Conservation (phyloP, 2,888 invertebrate genomes). For the Gari tellinella region DNA sequence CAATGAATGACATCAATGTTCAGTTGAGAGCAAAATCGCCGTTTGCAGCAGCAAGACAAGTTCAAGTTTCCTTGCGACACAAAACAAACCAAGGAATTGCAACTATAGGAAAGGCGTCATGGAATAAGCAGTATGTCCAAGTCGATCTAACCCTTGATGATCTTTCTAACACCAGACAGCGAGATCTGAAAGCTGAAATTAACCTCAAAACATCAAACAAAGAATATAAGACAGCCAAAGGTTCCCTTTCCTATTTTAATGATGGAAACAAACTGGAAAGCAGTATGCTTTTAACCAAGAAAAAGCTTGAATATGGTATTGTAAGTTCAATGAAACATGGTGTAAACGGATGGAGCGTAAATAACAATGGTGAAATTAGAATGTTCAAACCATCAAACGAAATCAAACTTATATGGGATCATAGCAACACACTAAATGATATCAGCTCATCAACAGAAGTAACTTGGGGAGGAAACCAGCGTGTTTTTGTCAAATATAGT, state of each 20-base stretch:
- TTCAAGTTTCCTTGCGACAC: conserved; percentile 60
- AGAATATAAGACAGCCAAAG: conserved; percentile 32
- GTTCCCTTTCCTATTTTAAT: conserved; percentile 52
- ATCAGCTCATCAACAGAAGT: conserved; percentile 53
- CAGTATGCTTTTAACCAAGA: conserved; percentile 30
- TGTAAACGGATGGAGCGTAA: conserved; percentile 48
- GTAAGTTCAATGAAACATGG: conserved; percentile 60
- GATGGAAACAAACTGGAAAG: conserved; percentile 49
- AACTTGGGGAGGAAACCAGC: conserved; percentile 52
- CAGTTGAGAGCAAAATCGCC: conserved; percentile 65
- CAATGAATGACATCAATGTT: conserved; percentile 52
- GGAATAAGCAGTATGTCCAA: conserved; percentile 58
- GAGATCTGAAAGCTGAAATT: conserved; percentile 61
- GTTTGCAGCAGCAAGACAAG: conserved; percentile 53
- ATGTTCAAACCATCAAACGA: conserved; percentile 61
- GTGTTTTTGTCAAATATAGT: conserved; percentile 45
- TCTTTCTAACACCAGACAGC: conserved; percentile 37
- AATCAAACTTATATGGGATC: conserved; percentile 65
- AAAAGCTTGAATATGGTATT: conserved; percentile 51
- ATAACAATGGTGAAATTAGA: conserved; percentile 65
- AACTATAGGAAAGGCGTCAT: conserved; percentile 50
- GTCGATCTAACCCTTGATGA: conserved; percentile 57
- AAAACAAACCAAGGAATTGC: conserved; percentile 37
- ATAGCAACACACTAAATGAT: conserved; percentile 53
- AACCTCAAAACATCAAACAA: conserved; percentile 62